Evolutionary conservation across 2,797 vertebrate species (phyloP).

Genomic region (Margarornis squamiger): DNA sequence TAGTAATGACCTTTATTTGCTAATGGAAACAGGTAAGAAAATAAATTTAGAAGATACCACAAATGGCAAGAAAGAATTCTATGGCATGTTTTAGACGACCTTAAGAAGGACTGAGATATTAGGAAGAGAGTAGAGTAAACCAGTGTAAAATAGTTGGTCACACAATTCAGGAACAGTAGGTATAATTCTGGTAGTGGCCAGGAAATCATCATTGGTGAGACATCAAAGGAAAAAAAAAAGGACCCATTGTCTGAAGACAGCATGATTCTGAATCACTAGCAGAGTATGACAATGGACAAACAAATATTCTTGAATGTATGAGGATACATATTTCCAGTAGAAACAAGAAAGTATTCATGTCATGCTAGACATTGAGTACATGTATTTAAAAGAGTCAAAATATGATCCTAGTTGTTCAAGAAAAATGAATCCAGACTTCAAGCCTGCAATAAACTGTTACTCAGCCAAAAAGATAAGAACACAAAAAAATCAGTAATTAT

Average conservation of each 20-base stretch:
- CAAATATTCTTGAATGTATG: neutral
- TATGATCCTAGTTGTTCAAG: neutral
- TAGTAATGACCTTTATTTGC: neutral
- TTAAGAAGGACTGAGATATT: neutral
- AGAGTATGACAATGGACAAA: neutral
- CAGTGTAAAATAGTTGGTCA: neutral
- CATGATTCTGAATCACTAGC: neutral
- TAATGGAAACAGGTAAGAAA: neutral
- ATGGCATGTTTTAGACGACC: neutral
- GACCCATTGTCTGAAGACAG: neutral
- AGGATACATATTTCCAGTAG: neutral
- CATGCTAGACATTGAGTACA: rapidly evolving
- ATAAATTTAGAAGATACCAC: neutral
- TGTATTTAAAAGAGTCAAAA: neutral
- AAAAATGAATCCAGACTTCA: neutral
- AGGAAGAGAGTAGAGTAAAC: neutral
- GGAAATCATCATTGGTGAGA: neutral
- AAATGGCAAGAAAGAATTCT: neutral
- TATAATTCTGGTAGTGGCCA: neutral
- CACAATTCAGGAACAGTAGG: neutral
- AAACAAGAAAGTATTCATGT: neutral
- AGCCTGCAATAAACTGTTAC: neutral
- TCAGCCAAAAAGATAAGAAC: neutral
- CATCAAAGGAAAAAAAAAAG: neutral
- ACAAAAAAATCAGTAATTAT: neutral